phyloP scores from a whole-genome alignment of 2,797 vertebrate genomes.

The Echiichthys vipera region DNA sequence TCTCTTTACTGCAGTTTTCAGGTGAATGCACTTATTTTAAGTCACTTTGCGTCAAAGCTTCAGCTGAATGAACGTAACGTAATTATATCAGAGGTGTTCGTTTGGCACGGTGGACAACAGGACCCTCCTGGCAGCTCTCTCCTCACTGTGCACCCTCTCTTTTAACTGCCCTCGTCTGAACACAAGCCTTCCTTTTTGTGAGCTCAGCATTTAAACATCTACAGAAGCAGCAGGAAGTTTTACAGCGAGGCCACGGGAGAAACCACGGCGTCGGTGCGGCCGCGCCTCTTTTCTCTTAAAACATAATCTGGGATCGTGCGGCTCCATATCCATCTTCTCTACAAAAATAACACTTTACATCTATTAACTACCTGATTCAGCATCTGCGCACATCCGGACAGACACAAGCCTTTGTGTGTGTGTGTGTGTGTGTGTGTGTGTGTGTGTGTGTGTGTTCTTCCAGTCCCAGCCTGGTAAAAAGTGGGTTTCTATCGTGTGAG shows the following conservation, averaged over 20 bases:
- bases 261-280: conserved; percentile 21
- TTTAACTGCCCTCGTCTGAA: conserved; percentile 1
- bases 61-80: too few relatives aligned
- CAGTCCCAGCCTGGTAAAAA: conserved; percentile 34
- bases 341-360: conserved; percentile 55
- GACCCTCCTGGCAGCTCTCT: too few relatives aligned
- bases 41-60: too few relatives aligned
- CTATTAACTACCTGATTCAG: conserved; percentile 45
- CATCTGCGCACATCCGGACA: background rate
- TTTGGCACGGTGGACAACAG: background rate
- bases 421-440: too few relatives aligned
- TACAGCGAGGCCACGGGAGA: conserved; percentile 25
- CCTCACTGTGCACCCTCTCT: background rate
- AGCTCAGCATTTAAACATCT: background rate
- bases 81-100: too few relatives aligned
- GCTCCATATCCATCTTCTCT: conserved; percentile 18
- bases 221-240: conserved; percentile 36
- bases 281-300: conserved; percentile 1
- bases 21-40: too few relatives aligned
- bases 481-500: conserved; percentile 1
- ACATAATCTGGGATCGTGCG: conserved; percentile 21
- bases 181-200: background rate
- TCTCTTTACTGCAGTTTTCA: too few relatives aligned
- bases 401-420: too few relatives aligned
- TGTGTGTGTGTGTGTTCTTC: too few relatives aligned